Base-by-base conservation (phyloP, 2,888 invertebrate genomes). In the Chymomyza amoena region DNA sequence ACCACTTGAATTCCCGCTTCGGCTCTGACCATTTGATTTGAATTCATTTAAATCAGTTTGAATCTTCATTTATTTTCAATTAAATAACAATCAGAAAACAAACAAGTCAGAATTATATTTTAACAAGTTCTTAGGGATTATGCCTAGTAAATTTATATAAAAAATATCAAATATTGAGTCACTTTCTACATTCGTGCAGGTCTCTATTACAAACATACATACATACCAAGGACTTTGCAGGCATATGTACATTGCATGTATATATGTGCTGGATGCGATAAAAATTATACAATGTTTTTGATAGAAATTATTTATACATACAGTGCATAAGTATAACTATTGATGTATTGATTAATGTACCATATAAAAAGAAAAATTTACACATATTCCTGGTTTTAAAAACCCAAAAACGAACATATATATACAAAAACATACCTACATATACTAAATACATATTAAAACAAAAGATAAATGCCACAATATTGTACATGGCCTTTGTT, bases 251-350 rank as follows among this genome's bases (percentile, higher is more conserved):
- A 67, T 66, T 65, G 39, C 18, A 25, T 63, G 54, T 45, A 28
- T 63, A 64, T 45, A 64, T 63, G 61, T 59, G 68, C 67, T 64
- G 74, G 65, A 79, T 64, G 73, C 60, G 59, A 71, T 71, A 79
- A 77, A 78, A 84, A 87, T 87, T 87, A 74, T 78, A 80, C 73
- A 75, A 79, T 73, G 85, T 76, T 87, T 79, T 83, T 87, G 87
- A 87, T 87, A 83, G 67, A 85, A 69, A 68, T 73, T 75, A 79
- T 80, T 83, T 83, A 83, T 75, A 78, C 72, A 45, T 71, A 71
- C 73, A 77, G 63, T 62, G 65, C 69, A 69, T 63, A 75, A 52
- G 32, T n/a, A 62, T 15, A 67, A 6, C 39, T 45, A 45, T 45
- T 45, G 39, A 45, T 45, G 39, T 45, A 45, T 45, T 6, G 39